Evolutionary conservation across 2,113 vertebrate species (phyloP), one percentile per base, ranked within the genome.

Genomic region (Piaya cayana): DNA sequence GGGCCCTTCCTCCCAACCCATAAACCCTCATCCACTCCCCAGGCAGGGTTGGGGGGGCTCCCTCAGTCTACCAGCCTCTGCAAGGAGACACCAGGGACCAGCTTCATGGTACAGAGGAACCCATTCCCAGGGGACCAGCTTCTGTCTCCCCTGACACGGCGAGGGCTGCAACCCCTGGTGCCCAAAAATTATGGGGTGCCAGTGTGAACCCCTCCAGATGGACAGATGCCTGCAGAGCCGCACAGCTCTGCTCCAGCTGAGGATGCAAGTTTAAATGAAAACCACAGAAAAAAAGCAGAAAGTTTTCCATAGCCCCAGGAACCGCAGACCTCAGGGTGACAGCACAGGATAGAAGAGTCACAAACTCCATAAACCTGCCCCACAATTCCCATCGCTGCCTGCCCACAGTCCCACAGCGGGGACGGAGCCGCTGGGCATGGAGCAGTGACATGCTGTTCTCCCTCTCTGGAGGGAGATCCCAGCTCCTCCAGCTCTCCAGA

Each of bases 141-240:
- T 15, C 34, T n/a, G 47, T 11, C n/a, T 50, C 56, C 52, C 34
- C 37, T 45, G 53, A 53, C 32, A 42, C 3, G 27, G 43, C 8
- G 16, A 85, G 58, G 32, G 58, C 67, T 76, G 58, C 22, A 3
- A 25, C 22, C 25, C 53, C 43, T 14, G 43, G 12, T 32, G 26
- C 58, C 43, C 64, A 68, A 32, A 68, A 69, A 45, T 19, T 45
- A 37, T 0, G 0, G 23, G 37, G 8, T 29, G 7, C 6, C 2
- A 4, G 29, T 2, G 5, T 19, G 22, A 39, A 9, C 16, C 42
- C 14, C 30, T 72, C 68, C 42, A 4, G 0, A 0, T 53, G 21
- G 53, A 32, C 2, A 1, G 7, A 53, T 84, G 36, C 5, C 53
- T 34, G 34, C 27, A 43, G 85, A 68, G 19, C 27, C 3, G 3